Conservation (phyloP, 2,888 invertebrate species). For the Drymonia ruficornis region DNA sequence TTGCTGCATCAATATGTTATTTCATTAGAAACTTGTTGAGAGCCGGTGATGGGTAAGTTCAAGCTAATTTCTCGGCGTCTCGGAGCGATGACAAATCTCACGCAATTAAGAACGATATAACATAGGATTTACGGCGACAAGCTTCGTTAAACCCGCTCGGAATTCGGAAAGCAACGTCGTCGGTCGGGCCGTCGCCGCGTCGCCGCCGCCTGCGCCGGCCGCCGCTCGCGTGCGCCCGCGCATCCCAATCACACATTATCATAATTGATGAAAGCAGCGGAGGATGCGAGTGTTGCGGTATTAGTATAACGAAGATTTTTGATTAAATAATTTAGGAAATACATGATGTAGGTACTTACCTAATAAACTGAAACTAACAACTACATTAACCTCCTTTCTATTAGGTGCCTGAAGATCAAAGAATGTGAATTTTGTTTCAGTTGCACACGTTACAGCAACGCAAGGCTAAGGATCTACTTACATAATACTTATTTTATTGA, state of each 20-base stretch:
- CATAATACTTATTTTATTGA: too few relatives aligned
- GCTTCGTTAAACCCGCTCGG: slow-evolving; percentile 48
- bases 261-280: slow-evolving; percentile 81
- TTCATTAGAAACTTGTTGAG: not conserved
- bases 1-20: not conserved
- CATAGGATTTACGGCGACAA: slow-evolving; percentile 49
- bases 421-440: too few relatives aligned
- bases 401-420: too few relatives aligned
- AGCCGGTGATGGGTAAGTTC: not conserved
- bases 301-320: slow-evolving; percentile 13
- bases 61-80: not conserved
- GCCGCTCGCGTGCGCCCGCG: slow-evolving; percentile 50
- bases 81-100: slow-evolving; percentile 22
- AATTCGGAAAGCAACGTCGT: slow-evolving; percentile 71
- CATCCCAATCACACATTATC: slow-evolving; percentile 59
- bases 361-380: too few relatives aligned
- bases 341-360: too few relatives aligned
- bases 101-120: slow-evolving; percentile 33
- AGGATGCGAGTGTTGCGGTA: slow-evolving; percentile 41
- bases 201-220: too few relatives aligned
- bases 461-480: too few relatives aligned
- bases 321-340: slow-evolving; percentile 12
- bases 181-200: too few relatives aligned
- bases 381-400: too few relatives aligned
- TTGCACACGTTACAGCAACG: too few relatives aligned